Evolutionary conservation across 2,797 vertebrate genomes (phyloP), one percentile per base, ranked within the genome.

Genomic region (Cyclura pinguis): DNA sequence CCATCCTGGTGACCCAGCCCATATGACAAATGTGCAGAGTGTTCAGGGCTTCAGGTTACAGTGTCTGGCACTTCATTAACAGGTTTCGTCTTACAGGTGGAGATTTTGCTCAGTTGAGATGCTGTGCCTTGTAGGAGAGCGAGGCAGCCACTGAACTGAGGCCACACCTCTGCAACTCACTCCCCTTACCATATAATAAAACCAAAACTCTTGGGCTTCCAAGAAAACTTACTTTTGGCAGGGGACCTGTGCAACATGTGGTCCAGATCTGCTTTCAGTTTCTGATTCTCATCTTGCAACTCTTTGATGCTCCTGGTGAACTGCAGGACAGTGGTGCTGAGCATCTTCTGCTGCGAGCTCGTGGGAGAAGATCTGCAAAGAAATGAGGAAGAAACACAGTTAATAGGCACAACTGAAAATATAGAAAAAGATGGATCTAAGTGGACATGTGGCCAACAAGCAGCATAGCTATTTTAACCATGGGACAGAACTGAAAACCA

Each of bases 291-390:
- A 87, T 98, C 96, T 0, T 98, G 98, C 81, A 99, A 92, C 57
- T 98, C 98, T 93, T 98, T 98, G 90, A 98, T 91, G 6, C 96
- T 98, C 92, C 97, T 98, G 16, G 98, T 98, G 92, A 99, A 91
- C 90, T 96, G 98, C 86, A 98, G 95, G 81, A 99, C 95, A 1
- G 98, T 97, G 18, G 97, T 96, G 93, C 96, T 98, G 84, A 98
- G 94, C 16, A 97, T 96, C 92, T 97, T 98, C 50, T 98, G 98
- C 91, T 97, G 97, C 73, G 96, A 98, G 88, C 96, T 98, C 95
- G 99, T 98, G 0, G 94, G 84, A 7, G 95, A 94, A 73, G 96
- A 95, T 82, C 98, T 97, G 78, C 12, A 22, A 91, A 38, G 81
- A 89, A 90, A 27, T 4, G 20, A 38, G 52, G 38, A 81, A 89